phyloP scores from a whole-genome alignment of 2,113 vertebrate genomes.

The Ochotona princeps region DNA sequence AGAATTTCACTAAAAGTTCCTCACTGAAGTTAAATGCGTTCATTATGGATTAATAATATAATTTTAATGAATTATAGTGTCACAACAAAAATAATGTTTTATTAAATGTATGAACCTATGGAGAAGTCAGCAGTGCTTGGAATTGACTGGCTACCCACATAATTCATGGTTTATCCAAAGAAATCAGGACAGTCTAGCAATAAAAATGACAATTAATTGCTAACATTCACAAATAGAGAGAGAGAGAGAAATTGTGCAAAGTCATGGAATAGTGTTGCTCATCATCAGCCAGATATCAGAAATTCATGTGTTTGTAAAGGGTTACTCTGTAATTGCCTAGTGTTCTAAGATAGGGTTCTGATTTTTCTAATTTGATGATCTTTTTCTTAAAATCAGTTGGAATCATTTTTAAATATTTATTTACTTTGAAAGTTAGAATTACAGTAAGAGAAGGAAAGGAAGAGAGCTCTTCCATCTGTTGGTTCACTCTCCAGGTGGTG shows the following conservation, averaged over 20 bases:
- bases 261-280: background rate
- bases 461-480: no score
- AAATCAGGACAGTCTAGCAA: background rate
- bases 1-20: background rate
- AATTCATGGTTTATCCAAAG: background rate
- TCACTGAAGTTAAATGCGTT: background rate
- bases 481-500: no score
- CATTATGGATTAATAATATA: background rate
- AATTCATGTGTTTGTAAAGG: background rate
- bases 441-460: no score
- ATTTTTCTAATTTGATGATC: background rate
- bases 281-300: background rate
- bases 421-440: no score
- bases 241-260: background rate
- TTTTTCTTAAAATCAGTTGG: constrained; percentile 24
- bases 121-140: background rate
- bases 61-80: background rate
- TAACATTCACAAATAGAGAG: background rate
- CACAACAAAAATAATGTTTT: constrained; percentile 37
- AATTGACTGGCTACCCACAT: background rate
- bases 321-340: background rate
- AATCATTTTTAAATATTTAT: background rate
- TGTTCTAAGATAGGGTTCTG: background rate
- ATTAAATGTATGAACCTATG: background rate
- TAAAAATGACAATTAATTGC: background rate